Evolutionary conservation across 2,888 invertebrate genomes (phyloP).

Genomic region (Calameuta idolon): DNA sequence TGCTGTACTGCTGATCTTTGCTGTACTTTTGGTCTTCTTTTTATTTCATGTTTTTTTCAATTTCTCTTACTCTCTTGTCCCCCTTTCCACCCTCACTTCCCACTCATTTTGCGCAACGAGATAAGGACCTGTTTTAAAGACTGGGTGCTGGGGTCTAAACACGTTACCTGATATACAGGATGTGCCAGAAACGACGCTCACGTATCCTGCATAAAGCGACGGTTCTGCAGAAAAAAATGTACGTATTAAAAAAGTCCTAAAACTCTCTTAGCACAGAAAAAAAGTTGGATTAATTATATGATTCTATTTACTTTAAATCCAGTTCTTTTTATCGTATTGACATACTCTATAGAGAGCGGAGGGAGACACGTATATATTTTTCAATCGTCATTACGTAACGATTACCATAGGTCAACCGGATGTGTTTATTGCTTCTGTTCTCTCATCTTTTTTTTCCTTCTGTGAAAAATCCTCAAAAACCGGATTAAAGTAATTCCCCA

Average conservation of each 20-base stretch:
- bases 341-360: no score
- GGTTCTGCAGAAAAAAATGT: not conserved
- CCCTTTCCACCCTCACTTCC: not conserved
- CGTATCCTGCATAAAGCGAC: not conserved
- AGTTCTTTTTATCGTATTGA: no score
- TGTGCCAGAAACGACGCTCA: not conserved
- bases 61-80: not conserved
- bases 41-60: not conserved
- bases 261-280: no score
- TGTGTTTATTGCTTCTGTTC: no score
- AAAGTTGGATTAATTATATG: no score
- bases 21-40: not conserved
- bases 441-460: no score
- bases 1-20: not conserved
- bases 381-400: no score
- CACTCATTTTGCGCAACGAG: not conserved
- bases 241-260: not conserved
- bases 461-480: no score
- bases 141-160: not conserved
- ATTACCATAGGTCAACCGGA: no score
- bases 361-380: no score
- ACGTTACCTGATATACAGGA: not conserved
- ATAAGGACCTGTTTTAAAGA: not conserved
- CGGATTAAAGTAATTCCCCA: no score
- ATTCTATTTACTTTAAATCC: no score